phyloP scores from a whole-genome alignment of 2,888 invertebrate genomes.

The Nephrotoma guestfalica region DNA sequence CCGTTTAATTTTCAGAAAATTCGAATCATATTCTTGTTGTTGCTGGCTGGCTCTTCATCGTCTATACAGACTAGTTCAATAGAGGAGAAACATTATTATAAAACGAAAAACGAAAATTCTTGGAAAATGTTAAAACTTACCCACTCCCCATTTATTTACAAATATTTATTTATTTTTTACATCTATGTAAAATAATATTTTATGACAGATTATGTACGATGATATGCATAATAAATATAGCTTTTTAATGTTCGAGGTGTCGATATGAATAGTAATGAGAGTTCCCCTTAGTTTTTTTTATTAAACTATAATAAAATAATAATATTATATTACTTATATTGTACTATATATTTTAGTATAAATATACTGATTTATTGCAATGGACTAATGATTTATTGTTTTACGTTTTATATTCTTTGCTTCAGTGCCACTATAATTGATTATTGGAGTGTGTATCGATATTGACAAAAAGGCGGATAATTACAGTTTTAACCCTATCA shows the following conservation, averaged over 20 bases:
- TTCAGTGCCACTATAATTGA: background rate
- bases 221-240: background rate
- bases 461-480: background rate
- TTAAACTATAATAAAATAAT: background rate
- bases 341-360: background rate
- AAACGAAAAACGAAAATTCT: background rate
- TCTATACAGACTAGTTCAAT: background rate
- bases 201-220: background rate
- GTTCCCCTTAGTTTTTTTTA: background rate
- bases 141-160: background rate
- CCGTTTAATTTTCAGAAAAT: background rate
- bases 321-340: background rate
- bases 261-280: background rate
- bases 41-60: background rate
- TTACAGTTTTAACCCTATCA: background rate
- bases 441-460: background rate
- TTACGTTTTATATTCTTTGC: background rate
- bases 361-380: background rate
- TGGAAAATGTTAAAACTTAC: background rate
- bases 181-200: background rate
- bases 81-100: background rate
- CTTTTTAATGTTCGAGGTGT: background rate
- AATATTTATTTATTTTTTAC: background rate
- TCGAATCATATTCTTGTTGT: background rate
- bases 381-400: background rate